A percentile compares a stretch with the other conserved stretches of the same genome.
phyloP scores from a whole-genome alignment of 2,113 vertebrate species.

The Pipa parva region DNA sequence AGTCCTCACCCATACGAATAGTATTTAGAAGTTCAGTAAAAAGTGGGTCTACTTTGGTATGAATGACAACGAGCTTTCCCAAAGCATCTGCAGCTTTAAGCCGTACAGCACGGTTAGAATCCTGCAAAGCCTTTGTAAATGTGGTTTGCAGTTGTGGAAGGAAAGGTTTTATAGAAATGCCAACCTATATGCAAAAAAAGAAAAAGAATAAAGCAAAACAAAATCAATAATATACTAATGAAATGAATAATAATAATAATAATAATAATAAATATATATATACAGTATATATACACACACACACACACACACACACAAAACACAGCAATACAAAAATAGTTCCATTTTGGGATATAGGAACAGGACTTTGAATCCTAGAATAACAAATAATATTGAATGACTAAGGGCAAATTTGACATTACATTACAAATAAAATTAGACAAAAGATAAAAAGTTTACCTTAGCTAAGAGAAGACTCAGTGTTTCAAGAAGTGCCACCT shows the following conservation, averaged over 20 bases:
- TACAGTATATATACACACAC: too few species aligned
- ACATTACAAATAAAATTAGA: too few species aligned
- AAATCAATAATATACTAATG: too few species aligned
- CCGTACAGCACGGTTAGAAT: slow-evolving; percentile 85
- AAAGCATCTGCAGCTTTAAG: slow-evolving; percentile 88
- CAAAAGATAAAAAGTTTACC: slow-evolving; percentile 66
- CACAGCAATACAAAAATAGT: too few species aligned
- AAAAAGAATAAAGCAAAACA: too few species aligned
- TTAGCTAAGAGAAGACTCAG: slow-evolving; percentile 89
- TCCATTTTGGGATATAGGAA: too few species aligned
- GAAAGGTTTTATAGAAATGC: slow-evolving; percentile 93
- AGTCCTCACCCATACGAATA: slow-evolving; percentile 86
- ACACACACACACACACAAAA: too few species aligned
- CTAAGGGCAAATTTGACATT: too few species aligned
- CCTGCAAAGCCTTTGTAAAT: slow-evolving; percentile 93
- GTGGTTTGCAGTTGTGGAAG: slow-evolving; percentile 96
- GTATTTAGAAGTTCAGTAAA: slow-evolving; percentile 87
- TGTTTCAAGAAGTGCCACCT: slow-evolving; percentile 90
- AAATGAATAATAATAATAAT: too few species aligned
- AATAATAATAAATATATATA: too few species aligned
- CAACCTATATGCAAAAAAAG: slow-evolving; percentile 68
- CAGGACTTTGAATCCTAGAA: too few species aligned
- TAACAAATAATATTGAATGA: too few species aligned
- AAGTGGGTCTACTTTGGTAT: slow-evolving; percentile 91
- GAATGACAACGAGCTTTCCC: slow-evolving; percentile 90